These are phyloP conservation scores for Tachycineta bicolor DNA, from an alignment of 2,113 vertebrate species.

Conservation along the genomic window DNA sequence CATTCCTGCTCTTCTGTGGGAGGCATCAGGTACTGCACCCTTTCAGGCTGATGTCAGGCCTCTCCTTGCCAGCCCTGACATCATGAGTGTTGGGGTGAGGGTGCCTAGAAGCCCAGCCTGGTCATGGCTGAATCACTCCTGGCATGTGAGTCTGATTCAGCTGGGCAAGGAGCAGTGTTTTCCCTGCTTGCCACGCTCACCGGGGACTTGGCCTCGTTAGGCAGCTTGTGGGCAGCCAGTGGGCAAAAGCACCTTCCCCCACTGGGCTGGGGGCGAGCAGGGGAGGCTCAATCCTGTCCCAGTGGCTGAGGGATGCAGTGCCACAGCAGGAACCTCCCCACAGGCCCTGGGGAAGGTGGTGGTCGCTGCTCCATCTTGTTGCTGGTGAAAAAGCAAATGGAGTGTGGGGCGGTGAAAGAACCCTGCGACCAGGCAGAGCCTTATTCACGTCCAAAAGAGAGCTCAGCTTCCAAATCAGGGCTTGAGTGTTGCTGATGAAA, in stretches of 20 bases:
- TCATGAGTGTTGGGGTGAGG: not conserved
- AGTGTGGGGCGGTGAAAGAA: not conserved
- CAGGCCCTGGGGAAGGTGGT: not conserved
- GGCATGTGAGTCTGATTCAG: slow-evolving; percentile 2
- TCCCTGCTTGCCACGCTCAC: not conserved
- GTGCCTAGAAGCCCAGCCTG: not conserved
- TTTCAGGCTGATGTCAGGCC: not conserved
- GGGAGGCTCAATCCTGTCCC: not conserved
- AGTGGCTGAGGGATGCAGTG: rapidly evolving
- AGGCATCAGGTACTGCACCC: not conserved
- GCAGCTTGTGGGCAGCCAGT: not conserved
- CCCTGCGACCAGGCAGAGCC: not conserved
- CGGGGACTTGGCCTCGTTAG: rapidly evolving
- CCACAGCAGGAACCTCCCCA: not conserved
- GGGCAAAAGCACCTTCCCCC: not conserved
- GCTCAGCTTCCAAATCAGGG: not conserved
- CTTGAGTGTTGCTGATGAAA: not conserved
- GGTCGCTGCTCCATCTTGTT: not conserved
- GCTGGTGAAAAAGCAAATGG: not conserved
- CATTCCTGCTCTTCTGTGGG: not conserved
- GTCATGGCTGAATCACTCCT: slow-evolving; percentile 30
- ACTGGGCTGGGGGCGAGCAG: rapidly evolving
- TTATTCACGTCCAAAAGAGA: not conserved
- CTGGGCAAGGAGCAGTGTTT: not conserved
- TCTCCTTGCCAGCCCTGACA: not conserved